Base-by-base conservation (phyloP, 2,888 invertebrate genomes). In the Brenthis hecate region DNA sequence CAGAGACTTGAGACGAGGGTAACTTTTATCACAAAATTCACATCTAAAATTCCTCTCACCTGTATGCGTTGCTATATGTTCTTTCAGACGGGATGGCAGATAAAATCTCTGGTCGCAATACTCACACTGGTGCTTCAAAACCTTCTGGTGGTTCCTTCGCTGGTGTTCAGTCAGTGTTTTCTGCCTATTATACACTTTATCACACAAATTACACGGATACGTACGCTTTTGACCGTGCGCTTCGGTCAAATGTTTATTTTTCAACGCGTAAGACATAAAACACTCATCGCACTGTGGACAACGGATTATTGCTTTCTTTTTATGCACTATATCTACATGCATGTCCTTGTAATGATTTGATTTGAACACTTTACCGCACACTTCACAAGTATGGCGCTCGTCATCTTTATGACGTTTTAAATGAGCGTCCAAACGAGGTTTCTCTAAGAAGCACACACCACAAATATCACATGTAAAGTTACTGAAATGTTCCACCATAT, bases 1-100 rank as follows among this genome's bases (percentile, higher is more conserved):
- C 43, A 95, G 74, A 0, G 94, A 94, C 51, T 94, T 94, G 6
- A 94, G 81, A 64, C 94, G 87, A 0, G 94, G 94, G 76, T 95
- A 95, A 19, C 92, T 92, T 72, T 94, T 95, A 3, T 94, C 94
- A 77, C 95, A 95, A 55, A 93, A 88, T 43, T 93, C 92, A 76
- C 95, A 95, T 3, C 93, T 81, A 73, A 93, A 94, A n/a, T 93
- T 91, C 73, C 93, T 88, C 54, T 94, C 94, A 0, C 93, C 91
- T 0, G 94, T 94, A 66, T 94, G 94, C 0, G 91, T 89, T 0
- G 92, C 91, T 85, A 93, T 93, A 63, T 94, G 94, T 13, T 94
- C 88, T 47, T 89, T 89, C 65, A 93, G 78, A 1, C 89, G 73
- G 0, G 91, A 89, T 0, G 93, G 93, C 0, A 91, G 73, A 55